Evolutionary conservation across 2,113 vertebrate genomes (phyloP), one percentile per base, ranked within the genome.

Genomic region (Microcebus murinus): DNA sequence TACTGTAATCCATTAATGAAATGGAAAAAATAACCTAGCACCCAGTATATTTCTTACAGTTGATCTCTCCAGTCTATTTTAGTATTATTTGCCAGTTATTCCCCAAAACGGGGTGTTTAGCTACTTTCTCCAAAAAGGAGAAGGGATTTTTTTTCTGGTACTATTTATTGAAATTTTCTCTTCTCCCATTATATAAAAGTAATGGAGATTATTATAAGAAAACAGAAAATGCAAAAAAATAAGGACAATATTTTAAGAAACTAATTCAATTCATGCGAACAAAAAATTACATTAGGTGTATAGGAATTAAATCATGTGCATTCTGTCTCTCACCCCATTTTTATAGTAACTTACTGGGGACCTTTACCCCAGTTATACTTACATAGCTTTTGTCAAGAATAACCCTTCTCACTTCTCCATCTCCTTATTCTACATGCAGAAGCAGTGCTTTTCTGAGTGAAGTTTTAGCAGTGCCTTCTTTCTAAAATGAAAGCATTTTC

Each of bases 401-500:
- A 29, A 87, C 59, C 63, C 27, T 87, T 31, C 23, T 48, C n/a
- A 11, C 9, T 86, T 61, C 80, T 65, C 52, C 61, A 39, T 29
- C 77, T 36, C 23, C 0, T 17, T 42, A 18, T 74, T 97, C 74
- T 68, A 85, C 71, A 71, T 6, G 63, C 97, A 97, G 91, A 96
- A 52, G 3, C 61, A 96, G 87, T 20, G 31, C 34, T 89, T 95
- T 95, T 94, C 74, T 79, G 29, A 83, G 80, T 52, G 74, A 98
- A 98, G 96, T 98, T 98, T 97, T 92, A 96, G 88, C 89, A 94
- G 91, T 97, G 97, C 96, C 96, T 97, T 92, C 86, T 97, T 97
- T 96, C 96, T 96, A 85, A 95, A 98, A 97, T 95, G 96, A 91
- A 98, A 97, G 95, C 97, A 94, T 95, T 98, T 98, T 95, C 96